Conservation (phyloP, 1,140 invertebrate species). For the Brachionus koreanus region DNA sequence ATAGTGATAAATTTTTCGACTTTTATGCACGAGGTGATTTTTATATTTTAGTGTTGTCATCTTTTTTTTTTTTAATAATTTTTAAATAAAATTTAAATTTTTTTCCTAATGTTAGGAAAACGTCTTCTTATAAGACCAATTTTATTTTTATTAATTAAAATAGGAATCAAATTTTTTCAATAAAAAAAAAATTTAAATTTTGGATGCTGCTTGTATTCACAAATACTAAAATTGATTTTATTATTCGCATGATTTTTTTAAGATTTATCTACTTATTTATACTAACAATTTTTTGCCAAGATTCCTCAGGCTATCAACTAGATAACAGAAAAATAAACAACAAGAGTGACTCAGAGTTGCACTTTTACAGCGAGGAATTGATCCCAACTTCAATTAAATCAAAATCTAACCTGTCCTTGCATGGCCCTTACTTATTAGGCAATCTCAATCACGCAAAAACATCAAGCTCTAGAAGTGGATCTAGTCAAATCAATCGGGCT, state of each 20-base stretch:
- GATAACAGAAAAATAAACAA: neutral
- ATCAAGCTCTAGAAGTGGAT: neutral
- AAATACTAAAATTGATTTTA: too few species aligned
- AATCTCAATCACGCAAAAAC: neutral
- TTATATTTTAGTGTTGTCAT: neutral
- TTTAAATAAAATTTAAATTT: neutral
- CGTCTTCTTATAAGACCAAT: too few species aligned
- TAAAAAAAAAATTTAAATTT: too few species aligned
- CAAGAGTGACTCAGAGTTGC: neutral
- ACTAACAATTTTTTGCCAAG: neutral
- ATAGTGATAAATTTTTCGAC: neutral
- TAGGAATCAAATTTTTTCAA: too few species aligned
- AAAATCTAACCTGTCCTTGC: neutral
- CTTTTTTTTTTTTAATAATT: neutral
- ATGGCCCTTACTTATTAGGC: neutral
- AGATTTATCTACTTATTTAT: neutral
- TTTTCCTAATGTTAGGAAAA: too few species aligned
- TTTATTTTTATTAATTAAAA: too few species aligned
- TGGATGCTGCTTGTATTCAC: too few species aligned
- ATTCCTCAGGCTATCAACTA: neutral
- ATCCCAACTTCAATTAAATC: neutral
- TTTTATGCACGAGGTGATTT: constrained; percentile 1
- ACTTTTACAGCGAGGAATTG: neutral
- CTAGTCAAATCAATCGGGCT: neutral
- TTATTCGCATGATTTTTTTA: too few species aligned